phyloP scores from a whole-genome alignment of 2,888 invertebrate genomes.

The Drosophila falleni region DNA sequence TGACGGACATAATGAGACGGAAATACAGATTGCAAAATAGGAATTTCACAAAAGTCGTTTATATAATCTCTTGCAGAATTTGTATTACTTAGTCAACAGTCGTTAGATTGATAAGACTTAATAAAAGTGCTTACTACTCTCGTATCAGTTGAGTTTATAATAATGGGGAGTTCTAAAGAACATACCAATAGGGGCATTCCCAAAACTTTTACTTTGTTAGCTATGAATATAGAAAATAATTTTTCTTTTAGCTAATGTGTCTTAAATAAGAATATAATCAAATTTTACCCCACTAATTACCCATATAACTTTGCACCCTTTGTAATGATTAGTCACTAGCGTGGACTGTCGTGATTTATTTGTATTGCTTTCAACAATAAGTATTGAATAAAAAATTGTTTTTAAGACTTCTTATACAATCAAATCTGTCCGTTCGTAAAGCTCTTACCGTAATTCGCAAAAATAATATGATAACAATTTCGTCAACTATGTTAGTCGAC shows the following conservation, averaged over 20 bases:
- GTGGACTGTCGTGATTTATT: too few relatives aligned
- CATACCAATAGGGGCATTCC: background rate
- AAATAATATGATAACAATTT: conserved; percentile 20
- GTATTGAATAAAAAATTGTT: too few relatives aligned
- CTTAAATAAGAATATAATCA: too few relatives aligned
- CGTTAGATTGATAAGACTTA: conserved; percentile 9
- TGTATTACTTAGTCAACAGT: conserved; percentile 6
- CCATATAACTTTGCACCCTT: too few relatives aligned
- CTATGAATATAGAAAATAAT: background rate
- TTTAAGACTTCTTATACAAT: background rate
- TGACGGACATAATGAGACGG: background rate
- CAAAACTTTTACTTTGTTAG: background rate
- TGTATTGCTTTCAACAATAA: too few relatives aligned
- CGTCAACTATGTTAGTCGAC: background rate
- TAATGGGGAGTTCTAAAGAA: background rate
- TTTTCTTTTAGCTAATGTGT: too few relatives aligned
- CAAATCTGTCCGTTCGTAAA: conserved; percentile 2
- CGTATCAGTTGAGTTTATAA: background rate
- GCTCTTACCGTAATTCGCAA: conserved; percentile 11
- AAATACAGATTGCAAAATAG: conserved; percentile 2
- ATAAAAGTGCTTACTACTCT: background rate
- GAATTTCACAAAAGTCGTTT: conserved; percentile 3
- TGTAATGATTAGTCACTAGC: too few relatives aligned
- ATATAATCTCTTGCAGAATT: conserved; percentile 1
- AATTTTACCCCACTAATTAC: too few relatives aligned